These are phyloP conservation scores for Helostoma temminkii DNA, from an alignment of 2,797 vertebrate species.

Conservation along the genomic window DNA sequence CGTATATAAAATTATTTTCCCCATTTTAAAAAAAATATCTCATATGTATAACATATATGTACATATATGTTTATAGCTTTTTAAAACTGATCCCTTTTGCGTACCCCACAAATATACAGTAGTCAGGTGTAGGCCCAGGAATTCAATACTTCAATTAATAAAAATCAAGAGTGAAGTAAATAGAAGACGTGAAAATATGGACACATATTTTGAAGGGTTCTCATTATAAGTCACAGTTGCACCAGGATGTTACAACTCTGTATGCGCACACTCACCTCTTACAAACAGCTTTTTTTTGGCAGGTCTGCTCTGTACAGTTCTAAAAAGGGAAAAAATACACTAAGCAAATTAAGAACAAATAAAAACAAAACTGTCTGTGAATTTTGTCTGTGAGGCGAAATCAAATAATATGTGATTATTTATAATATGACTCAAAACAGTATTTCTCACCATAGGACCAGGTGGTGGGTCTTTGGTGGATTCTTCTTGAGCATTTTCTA, in stretches of 20 bases:
- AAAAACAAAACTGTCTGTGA: background rate
- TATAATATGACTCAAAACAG: background rate
- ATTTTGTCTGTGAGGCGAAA: background rate
- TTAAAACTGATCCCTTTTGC: too few species aligned
- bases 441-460: constrained; percentile 73
- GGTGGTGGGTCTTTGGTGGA: constrained; percentile 38
- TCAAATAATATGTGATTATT: too few species aligned
- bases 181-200: too few species aligned
- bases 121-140: too few species aligned
- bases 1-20: too few species aligned
- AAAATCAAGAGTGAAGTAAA: too few species aligned
- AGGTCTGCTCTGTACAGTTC: constrained; percentile 83
- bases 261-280: constrained; percentile 86
- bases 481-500: constrained; percentile 58
- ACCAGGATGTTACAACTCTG: background rate
- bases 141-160: too few species aligned
- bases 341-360: constrained; percentile 5
- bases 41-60: too few species aligned
- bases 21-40: too few species aligned
- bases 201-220: background rate
- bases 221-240: background rate
- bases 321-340: constrained; percentile 44
- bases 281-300: constrained; percentile 81
- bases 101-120: too few species aligned
- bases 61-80: too few species aligned